A percentile compares a stretch with the other conserved stretches of the same genome.
Conservation (phyloP, 2,113 vertebrate genomes). For the Albula glossodonta region DNA sequence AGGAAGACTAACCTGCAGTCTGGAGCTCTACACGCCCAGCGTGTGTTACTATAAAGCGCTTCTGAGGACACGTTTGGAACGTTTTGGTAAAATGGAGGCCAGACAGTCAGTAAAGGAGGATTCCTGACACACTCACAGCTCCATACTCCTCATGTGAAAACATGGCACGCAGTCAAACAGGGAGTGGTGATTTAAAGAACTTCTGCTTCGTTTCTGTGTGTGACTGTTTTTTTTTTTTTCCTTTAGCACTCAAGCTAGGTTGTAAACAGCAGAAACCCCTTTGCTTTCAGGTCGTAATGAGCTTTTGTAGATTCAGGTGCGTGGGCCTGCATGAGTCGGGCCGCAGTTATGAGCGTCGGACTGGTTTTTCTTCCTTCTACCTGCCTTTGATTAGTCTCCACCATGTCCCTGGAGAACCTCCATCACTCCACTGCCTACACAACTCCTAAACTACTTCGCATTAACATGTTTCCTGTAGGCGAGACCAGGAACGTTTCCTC, state of each 20-base stretch:
- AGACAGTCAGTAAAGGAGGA: background rate
- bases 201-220: background rate
- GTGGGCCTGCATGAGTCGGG: background rate
- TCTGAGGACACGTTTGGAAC: background rate
- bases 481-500: constrained; percentile 15
- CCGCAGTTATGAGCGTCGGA: background rate
- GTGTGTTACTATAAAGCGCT: background rate
- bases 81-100: background rate
- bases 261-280: background rate
- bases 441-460: constrained; percentile 12
- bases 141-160: background rate
- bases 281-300: background rate
- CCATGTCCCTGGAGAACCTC: background rate
- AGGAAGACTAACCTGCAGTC: background rate
- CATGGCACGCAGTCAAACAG: background rate
- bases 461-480: constrained; percentile 31
- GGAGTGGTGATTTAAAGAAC: background rate
- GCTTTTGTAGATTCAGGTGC: constrained; percentile 16
- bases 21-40: background rate
- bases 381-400: constrained; percentile 16
- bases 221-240: background rate
- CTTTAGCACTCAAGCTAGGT: background rate
- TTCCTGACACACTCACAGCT: background rate
- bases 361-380: background rate
- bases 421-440: background rate